phyloP scores from a whole-genome alignment of 2,113 vertebrate genomes.

The Electrona antarctica region DNA sequence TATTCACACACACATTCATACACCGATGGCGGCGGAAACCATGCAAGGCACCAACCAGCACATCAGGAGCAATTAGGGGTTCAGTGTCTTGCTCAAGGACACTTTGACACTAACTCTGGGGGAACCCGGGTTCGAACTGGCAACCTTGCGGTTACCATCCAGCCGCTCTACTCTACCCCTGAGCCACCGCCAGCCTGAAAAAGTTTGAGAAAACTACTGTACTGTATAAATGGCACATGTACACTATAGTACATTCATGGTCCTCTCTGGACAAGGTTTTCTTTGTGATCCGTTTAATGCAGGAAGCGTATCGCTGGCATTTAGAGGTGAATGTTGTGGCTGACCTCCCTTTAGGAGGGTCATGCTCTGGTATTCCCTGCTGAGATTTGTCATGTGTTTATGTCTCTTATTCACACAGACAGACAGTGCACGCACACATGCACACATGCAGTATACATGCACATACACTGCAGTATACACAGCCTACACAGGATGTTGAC shows the following conservation, averaged over 20 bases:
- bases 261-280: not conserved
- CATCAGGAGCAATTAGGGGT: too few species aligned
- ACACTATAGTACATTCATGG: not conserved
- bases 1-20: too few species aligned
- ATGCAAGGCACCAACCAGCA: too few species aligned
- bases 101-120: too few species aligned
- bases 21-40: too few species aligned
- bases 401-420: not conserved
- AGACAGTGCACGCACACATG: not conserved
- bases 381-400: not conserved
- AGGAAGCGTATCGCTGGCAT: not conserved
- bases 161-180: too few species aligned
- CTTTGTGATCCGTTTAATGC: not conserved
- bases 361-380: not conserved
- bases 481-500: not conserved
- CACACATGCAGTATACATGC: not conserved
- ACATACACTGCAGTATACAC: not conserved
- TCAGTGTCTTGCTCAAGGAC: too few species aligned
- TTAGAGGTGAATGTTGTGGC: conserved; percentile 3
- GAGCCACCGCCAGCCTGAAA: too few species aligned
- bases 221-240: not conserved
- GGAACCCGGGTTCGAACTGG: too few species aligned
- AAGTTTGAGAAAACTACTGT: too few species aligned
- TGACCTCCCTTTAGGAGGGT: not conserved
- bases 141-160: too few species aligned